phyloP scores from a whole-genome alignment of 2,797 vertebrate genomes.

The Loris lydekkerianus region DNA sequence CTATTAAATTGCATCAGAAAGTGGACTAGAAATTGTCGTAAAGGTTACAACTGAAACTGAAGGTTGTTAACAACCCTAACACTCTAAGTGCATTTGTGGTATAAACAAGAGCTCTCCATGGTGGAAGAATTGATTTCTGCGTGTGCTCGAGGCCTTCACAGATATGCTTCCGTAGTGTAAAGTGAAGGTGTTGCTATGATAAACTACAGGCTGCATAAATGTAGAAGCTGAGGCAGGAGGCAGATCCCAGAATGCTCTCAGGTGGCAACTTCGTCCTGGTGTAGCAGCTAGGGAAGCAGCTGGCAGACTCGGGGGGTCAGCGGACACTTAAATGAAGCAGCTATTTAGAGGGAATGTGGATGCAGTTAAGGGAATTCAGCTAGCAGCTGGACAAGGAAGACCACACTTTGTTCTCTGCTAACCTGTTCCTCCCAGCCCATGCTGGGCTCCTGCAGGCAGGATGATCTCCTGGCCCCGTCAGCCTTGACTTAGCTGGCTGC shows the following conservation, averaged over 20 bases:
- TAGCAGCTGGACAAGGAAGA: neutral
- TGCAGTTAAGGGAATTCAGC: too few species aligned
- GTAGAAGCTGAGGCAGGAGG: neutral
- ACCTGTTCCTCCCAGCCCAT: neutral
- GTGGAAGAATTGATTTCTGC: neutral
- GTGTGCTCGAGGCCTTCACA: neutral
- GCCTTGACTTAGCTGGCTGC: neutral
- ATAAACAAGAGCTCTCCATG: neutral
- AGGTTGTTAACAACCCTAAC: neutral
- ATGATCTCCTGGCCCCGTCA: neutral
- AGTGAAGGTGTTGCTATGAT: neutral
- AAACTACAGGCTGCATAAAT: neutral
- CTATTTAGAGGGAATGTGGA: neutral
- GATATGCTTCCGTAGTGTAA: neutral
- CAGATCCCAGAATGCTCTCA: neutral
- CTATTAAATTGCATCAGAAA: neutral
- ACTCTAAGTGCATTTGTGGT: neutral
- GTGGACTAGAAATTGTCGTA: neutral
- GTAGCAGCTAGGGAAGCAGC: neutral
- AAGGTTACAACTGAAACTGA: neutral
- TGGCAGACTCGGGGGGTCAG: neutral
- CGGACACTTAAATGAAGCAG: neutral
- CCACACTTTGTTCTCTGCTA: too few species aligned
- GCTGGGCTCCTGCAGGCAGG: neutral
- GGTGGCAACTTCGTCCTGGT: neutral